phyloP scores from a whole-genome alignment of 2,113 vertebrate species.

The Coregonus clupeaformis region DNA sequence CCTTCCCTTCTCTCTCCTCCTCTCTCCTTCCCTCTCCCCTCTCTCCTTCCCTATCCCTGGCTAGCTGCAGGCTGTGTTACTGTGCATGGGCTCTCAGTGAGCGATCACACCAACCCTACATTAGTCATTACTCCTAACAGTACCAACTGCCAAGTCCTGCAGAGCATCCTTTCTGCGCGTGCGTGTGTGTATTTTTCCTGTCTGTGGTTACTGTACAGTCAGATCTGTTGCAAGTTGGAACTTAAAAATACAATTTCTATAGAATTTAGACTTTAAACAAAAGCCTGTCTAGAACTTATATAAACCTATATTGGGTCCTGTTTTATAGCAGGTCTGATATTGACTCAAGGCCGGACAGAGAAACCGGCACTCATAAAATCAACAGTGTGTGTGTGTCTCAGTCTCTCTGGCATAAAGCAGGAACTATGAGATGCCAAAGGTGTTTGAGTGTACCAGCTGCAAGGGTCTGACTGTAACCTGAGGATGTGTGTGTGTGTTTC shows the following conservation, averaged over 20 bases:
- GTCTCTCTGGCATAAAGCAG: neutral
- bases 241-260: neutral
- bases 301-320: slow-evolving; percentile 9
- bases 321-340: slow-evolving; percentile 10
- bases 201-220: slow-evolving; percentile 41
- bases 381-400: neutral
- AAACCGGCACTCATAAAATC: neutral
- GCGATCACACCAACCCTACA: slow-evolving; percentile 36
- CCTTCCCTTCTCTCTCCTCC: neutral
- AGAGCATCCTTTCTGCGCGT: slow-evolving; percentile 31
- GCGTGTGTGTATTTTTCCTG: slow-evolving; percentile 5
- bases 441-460: neutral
- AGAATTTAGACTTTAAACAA: neutral
- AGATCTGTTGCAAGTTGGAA: slow-evolving; percentile 30
- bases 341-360: slow-evolving; percentile 3
- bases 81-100: slow-evolving; percentile 58
- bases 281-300: too few species aligned
- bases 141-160: slow-evolving; percentile 30
- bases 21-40: neutral
- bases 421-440: neutral
- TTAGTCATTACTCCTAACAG: slow-evolving; percentile 26
- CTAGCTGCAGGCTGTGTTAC: slow-evolving; percentile 39
- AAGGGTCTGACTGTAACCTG: slow-evolving; percentile 62
- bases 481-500: slow-evolving; percentile 22
- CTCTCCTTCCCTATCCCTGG: slow-evolving; percentile 12